Base-by-base conservation (phyloP, 2,888 invertebrate genomes). In the Terebella lapidaria region DNA sequence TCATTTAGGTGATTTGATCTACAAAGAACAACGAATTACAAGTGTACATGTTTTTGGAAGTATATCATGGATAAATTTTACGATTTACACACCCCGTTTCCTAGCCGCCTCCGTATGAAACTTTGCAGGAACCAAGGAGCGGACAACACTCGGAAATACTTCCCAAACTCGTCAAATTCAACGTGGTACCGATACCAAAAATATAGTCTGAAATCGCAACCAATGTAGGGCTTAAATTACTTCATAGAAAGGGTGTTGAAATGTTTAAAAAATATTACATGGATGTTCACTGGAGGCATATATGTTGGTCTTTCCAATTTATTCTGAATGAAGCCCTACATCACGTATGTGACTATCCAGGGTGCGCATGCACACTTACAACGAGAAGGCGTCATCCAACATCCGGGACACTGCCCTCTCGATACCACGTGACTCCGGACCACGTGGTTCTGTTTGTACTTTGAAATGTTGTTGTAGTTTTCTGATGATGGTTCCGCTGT, bases 401-500 rank as follows among this genome's bases (percentile, higher is more conserved):
- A 70, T 71, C 55, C 68, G 67, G 1, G 65, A 58, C 85, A 92
- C 91, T 59, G 94, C 94, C 82, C 94, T 91, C 25, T 92, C 87
- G 63, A 92, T 86, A 77, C 90, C 91, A 68, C 89, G 88, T 81
- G 95, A 93, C 77, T 92, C 92, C 69, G 88, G 84, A 63, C 89
- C 89, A 69, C 95, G 84, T 47, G 86, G 88, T 2, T 88, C 87
- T 81, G 94, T 94, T 71, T 92, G 83, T 76, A 94, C 90, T 22
- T 63, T 60, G 22, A 63, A 61, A 79, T 89, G 91, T 77, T 89
- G 88, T 76, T 89, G 87, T 62, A 95, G 84, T 75, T 92, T 91
- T 76, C 91, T 89, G 74, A 95, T 89, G 75, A 94, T 93, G 74
- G 92, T 88, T 67, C 90, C 86, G 77, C 92, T 92, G 83, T 95